Evolutionary conservation across 1,140 invertebrate genomes (phyloP).

Genomic region (Aphaenogaster rudis): DNA sequence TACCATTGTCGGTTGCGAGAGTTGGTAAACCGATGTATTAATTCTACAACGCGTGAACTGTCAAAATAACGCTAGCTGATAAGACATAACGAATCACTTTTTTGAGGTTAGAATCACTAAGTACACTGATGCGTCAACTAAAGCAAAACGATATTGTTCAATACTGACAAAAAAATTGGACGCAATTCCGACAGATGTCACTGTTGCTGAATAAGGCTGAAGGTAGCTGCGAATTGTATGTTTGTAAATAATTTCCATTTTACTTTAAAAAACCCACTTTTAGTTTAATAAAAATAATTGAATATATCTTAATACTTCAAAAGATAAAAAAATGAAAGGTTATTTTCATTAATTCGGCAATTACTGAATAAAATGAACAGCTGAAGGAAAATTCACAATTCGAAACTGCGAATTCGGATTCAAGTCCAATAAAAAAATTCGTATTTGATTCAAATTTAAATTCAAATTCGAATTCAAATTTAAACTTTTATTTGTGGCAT

Average conservation of each 20-base stretch:
- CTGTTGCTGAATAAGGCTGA: neutral
- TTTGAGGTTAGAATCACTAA: conserved; percentile 38
- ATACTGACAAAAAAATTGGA: conserved; percentile 3
- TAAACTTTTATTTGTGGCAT: neutral
- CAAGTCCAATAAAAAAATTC: neutral
- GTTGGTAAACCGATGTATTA: neutral
- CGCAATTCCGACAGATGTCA: conserved; percentile 31
- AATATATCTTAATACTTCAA: neutral
- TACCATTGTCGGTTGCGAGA: conserved; percentile 58
- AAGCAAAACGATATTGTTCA: conserved; percentile 8
- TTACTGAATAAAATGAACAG: neutral
- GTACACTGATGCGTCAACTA: neutral
- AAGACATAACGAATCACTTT: neutral
- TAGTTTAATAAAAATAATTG: neutral
- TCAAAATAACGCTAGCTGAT: conserved; percentile 35
- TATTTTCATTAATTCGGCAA: neutral
- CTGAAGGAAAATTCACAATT: neutral
- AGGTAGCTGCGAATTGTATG: neutral
- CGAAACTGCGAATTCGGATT: neutral
- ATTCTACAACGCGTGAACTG: conserved; percentile 2
- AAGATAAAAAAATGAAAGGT: neutral
- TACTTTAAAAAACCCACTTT: neutral
- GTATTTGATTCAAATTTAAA: neutral
- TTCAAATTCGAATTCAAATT: neutral
- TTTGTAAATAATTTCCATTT: conserved; percentile 14